Base-by-base conservation (phyloP, 2,113 vertebrate species). In the Cyanoramphus novaezelandiae region DNA sequence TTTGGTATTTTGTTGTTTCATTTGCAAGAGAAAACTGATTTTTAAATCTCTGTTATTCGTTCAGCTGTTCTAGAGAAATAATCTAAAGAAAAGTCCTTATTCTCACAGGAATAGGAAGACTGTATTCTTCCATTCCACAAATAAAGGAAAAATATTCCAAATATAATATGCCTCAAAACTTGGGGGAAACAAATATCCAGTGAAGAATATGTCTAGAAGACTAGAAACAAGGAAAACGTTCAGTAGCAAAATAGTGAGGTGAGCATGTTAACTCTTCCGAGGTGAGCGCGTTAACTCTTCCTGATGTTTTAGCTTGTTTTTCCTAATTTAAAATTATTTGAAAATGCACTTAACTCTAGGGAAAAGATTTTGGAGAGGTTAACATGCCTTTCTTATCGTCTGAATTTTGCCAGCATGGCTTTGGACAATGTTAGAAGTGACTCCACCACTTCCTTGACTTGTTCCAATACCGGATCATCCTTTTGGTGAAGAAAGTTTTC, bases 1-100 rank as follows among this genome's bases (percentile, higher is more conserved):
- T 88, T 87, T 72, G 19, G 49, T 50, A 29, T 77, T 88, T 87
- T 72, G 19, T 46, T 46, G 33, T 77, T 95, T 94, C 65, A 63
- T 43, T 27, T 81, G 35, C 39, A 59, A 62, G 29, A 77, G 59
- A 76, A 76, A 94, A 85, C 28, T 29, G n/a, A 53, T 91, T 90
- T 88, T 90, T 33, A 11, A 62, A 55, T 87, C 33, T 82, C 13
- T 84, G 53, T 55, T 39, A 68, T 92, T 79, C 21, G 19, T 94
- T 93, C 67, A 80, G 46, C 67, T 92, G 5, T 82, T 80, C 33
- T 83, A 43, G 44, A 71, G 44, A 72, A 82, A 75, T 20, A 19
- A 10, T 62, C 8, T 57, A 33, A 90, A 39, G 52, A 44, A n/a
- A 35, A 55, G 9, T 44, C 47, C 64, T 53, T 86, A 47, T 43